Evolutionary conservation across 2,888 invertebrate genomes (phyloP), one percentile per base, ranked within the genome.

Genomic region (Drosophila dives): DNA sequence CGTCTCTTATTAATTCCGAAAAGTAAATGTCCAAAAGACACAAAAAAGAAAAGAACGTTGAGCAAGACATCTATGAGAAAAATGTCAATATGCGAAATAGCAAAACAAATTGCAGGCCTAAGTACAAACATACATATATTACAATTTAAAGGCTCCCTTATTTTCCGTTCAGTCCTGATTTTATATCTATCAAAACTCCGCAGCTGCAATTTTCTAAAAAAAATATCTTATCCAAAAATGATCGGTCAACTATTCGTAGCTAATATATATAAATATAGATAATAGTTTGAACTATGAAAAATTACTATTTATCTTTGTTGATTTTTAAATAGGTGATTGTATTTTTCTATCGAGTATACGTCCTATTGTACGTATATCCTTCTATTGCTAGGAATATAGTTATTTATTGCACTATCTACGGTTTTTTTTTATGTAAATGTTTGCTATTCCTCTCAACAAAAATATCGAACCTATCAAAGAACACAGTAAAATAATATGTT

Each of bases 71-170:
- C 51, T 53, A 17, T 36, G 26, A 23, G 40, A n/a, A 29, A 55
- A 29, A 20, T 53, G 53, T 36, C 26, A 55, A 38, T 29, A 54
- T 54, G 61, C 38, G 55, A 56, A 29, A 55, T n/a, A 38, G 38
- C 38, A 48, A 48, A 20, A 26, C 33, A 60, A 58, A 34, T 60
- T 20, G 59, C 32, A 48, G 48, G 36, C 15, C 66, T 49, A 49
- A 65, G 33, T 66, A 65, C 54, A 65, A 53, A 65, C 36, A 49
- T 65, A 66, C 65, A 66, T 54, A 66, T 66, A 66, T 66, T 10
- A 53, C 29, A 62, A n/a, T 23, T n/a, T 15, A 17, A 17, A 17
- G 29, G 38, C 17, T 12, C 17, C 17, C 56, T 15, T 15, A 3
- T 8, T 20, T 23, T 34, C 6, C 33, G 7, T 17, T n/a, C 15